Base-by-base conservation (phyloP, 2,888 invertebrate species). In the Dyspetes luteomarginatus region DNA sequence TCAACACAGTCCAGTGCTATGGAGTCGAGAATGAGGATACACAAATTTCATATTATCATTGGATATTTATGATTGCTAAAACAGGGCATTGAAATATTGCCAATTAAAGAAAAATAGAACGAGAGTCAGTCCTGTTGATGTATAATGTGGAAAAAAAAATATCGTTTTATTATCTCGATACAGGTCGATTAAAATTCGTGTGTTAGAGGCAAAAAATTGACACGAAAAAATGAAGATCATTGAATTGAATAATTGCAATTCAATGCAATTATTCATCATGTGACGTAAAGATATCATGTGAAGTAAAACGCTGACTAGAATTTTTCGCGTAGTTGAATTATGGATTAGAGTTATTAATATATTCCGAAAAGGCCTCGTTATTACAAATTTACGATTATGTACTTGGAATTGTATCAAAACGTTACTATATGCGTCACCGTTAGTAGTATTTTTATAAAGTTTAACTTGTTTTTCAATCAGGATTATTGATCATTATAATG, bases 401-500 rank as follows among this genome's bases (percentile, higher is more conserved):
- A 86, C 85, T 85, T 85, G 83, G 85, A 89, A 88, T 88, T 86
- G 82, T 87, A 88, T 87, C 64, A 83, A 86, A 86, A 84, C 85
- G 86, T 89, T 89, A 86, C 82, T 84, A 84, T 72, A 78, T 81
- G 76, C 83, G 83, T 86, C 86, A 83, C 86, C 86, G 87, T 90
- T 88, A 83, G 87, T 90, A 88, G 85, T 88, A 90, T 89, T 89
- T 90, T 89, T 90, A 88, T 89, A 90, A 90, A 89, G 85, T 88
- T 82, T 90, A 88, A 86, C 79, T 89, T 90, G 71, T 81, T 85
- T 89, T 89, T 84, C 56, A 83, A 84, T 82, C 83, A 81, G 72
- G 67, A 83, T 82, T 85, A 81, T 75, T 62, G 76, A 84, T 83
- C 50, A 78, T 73, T 52, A 60, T 75, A 77, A 24, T 56, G 48